phyloP scores from a whole-genome alignment of 2,113 vertebrate genomes.

The Triplophysa dalaica region DNA sequence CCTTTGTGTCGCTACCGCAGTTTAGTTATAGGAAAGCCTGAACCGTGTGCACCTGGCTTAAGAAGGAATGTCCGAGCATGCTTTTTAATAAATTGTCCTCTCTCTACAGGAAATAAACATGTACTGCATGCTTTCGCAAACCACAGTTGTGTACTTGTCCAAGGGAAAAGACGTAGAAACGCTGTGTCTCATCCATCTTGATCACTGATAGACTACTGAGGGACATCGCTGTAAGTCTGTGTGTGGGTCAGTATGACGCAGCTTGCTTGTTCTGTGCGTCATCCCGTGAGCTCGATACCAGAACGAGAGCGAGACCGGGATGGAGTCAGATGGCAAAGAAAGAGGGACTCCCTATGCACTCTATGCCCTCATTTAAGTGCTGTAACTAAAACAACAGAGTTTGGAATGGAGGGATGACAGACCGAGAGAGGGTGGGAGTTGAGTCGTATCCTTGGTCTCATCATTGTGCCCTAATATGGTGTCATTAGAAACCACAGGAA shows the following conservation, averaged over 20 bases:
- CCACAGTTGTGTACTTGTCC: background rate
- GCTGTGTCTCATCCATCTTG: background rate
- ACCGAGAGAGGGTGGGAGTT: background rate
- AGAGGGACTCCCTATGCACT: constrained; percentile 33
- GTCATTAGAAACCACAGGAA: constrained; percentile 32
- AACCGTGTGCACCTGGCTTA: too few species aligned
- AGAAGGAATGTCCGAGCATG: background rate
- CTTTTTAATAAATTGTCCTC: background rate
- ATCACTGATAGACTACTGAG: constrained; percentile 14
- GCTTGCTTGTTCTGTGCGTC: constrained; percentile 31
- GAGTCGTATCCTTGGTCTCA: constrained; percentile 30
- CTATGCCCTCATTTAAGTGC: background rate
- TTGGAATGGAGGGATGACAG: constrained; percentile 33
- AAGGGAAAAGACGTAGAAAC: background rate
- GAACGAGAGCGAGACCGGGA: background rate
- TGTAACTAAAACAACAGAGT: constrained; percentile 10
- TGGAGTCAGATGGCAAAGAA: constrained; percentile 43
- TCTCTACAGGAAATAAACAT: background rate
- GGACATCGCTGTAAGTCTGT: constrained; percentile 3
- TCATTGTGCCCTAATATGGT: constrained; percentile 57
- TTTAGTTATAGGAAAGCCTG: too few species aligned
- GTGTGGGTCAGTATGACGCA: constrained; percentile 42
- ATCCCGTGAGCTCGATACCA: constrained; percentile 32
- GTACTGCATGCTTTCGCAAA: background rate
- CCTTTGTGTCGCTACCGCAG: too few species aligned